Conservation (phyloP, 1,140 invertebrate genomes). For the Galendromus occidentalis region DNA sequence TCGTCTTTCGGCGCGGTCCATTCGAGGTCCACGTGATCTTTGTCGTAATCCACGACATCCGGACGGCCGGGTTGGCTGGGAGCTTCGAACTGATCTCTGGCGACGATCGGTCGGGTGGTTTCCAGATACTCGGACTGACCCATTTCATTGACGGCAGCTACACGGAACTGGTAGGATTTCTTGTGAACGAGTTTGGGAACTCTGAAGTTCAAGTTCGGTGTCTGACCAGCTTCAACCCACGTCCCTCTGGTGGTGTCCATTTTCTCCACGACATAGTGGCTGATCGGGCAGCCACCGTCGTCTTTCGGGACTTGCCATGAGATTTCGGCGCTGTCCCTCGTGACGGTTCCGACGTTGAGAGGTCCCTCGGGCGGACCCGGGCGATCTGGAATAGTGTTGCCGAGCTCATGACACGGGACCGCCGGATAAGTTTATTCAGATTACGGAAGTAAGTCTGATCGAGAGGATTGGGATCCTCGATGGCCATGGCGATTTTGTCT, state of each 20-base stretch:
- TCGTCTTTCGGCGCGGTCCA: conserved; percentile 63
- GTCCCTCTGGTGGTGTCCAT: conserved; percentile 84
- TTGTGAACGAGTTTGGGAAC: conserved; percentile 66
- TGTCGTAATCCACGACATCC: conserved; percentile 70
- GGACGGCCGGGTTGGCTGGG: conserved; percentile 76
- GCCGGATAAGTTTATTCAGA: background rate
- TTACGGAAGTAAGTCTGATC: too few species aligned
- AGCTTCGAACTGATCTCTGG: conserved; percentile 84
- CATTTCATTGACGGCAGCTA: conserved; percentile 76
- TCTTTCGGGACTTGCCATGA: conserved; percentile 61
- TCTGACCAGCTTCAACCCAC: conserved; percentile 82
- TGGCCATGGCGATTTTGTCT: conserved; percentile 15
- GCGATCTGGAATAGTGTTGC: conserved; percentile 36
- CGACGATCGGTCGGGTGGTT: conserved; percentile 62
- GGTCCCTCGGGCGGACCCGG: conserved; percentile 70
- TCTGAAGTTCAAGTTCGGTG: conserved; percentile 55
- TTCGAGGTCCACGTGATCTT: conserved; percentile 70
- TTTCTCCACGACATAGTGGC: conserved; percentile 92
- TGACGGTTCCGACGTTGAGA: conserved; percentile 58
- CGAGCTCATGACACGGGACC: background rate
- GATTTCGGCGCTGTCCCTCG: conserved; percentile 67
- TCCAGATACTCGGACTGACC: conserved; percentile 80
- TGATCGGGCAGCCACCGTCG: conserved; percentile 75
- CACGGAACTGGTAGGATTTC: conserved; percentile 74
- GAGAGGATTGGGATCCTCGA: too few species aligned